Base-by-base conservation (phyloP, 2,888 invertebrate species). In the Megalurothrips usitatus region DNA sequence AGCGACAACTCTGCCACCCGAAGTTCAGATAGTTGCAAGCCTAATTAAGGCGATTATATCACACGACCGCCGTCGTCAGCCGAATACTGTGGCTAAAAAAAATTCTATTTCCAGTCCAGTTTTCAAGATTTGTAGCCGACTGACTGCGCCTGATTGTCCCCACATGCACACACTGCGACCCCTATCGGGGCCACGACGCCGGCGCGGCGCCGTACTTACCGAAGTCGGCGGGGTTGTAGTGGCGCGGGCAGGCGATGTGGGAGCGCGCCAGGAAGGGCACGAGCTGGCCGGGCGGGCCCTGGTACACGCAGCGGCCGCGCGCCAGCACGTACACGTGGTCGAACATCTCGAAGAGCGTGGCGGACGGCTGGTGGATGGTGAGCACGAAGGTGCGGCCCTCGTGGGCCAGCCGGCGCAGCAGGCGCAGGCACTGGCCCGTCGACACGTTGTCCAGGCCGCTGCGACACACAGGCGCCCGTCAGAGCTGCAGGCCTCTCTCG, bases 341-440 rank as follows among this genome's bases (percentile, higher is more conserved):
- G 84, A 92, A 92, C 81, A 90, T 85, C 84, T 90, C 90, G 83
- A 92, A 89, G 1, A 92, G 87, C 0, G 91, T 90, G 0, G 92
- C 92, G n/a, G 92, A 89, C 0, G 92, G 92, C 84, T 92, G 92
- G 84, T 92, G 92, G 83, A 92, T 92, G 0, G 92, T 92, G 85
- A 92, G 92, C 11, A 92, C 91, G n/a, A 92, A 90, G 0, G 92
- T 92, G 58, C 92, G 89, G 3, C 92, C 92, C 85, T 92, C 90
- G 79, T 89, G 87, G 0, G 92, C 91, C 84, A 92, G 84, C 79
- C 89, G 88, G 43, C 88, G 88, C 78, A 92, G 86, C 79, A 92
- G 85, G 79, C 89, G 89, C 49, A 92, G 88, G 83, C 92, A 91
- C 84, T 92, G 91, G 0, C 88, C 87, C 0, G 92, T 91, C 0